Base-by-base conservation (phyloP, 1,140 invertebrate species). In the Homarus americanus region DNA sequence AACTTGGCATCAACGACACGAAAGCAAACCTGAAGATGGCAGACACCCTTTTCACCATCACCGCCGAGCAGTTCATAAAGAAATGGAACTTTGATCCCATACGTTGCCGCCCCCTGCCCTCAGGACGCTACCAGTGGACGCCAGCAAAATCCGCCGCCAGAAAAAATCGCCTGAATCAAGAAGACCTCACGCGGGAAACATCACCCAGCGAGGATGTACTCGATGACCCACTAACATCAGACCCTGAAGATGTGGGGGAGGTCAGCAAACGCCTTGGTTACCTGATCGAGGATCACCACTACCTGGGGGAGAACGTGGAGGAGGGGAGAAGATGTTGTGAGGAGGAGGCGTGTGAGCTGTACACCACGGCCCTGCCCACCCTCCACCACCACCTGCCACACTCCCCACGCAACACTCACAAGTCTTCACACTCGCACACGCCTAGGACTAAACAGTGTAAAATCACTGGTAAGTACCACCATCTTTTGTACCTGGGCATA, bases 51-150 rank as follows among this genome's bases (percentile, higher is more conserved):
- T 63, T 82, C 41, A 83, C 88, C 63, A 83, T 91, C 15, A 58
- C 88, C 32, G 73, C 88, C 10, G 80, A 91, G 17, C 69, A 84
- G 28, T 91, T 91, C 80, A 82, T 83, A 66, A 83, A 91, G 12
- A 83, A 82, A 41, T 91, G 88, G 88, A 82, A 91, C 49, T 91
- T 91, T 36, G 80, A 91, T 53, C 79, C 88, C 7, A 84, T 91
- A 15, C 32, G 38, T 1, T 72, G 66, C 32, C 32, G 66, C 12
- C 88, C 88, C 2, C 20, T 87, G 32, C 32, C 79, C 41, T 28
- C 73, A 0, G 88, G 80, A 75, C 34, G 80, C 17, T 91, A 83
- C 72, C 40, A 76, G 20, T 91, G 88, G 88, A 76, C 80, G 10
- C 79, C 88, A 2, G 80, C 82, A n/a, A 87, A 78, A 49, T 20